Evolutionary conservation across 2,888 invertebrate species (phyloP), one percentile per base, ranked within the genome.

Genomic region (Tiliacea aurago): DNA sequence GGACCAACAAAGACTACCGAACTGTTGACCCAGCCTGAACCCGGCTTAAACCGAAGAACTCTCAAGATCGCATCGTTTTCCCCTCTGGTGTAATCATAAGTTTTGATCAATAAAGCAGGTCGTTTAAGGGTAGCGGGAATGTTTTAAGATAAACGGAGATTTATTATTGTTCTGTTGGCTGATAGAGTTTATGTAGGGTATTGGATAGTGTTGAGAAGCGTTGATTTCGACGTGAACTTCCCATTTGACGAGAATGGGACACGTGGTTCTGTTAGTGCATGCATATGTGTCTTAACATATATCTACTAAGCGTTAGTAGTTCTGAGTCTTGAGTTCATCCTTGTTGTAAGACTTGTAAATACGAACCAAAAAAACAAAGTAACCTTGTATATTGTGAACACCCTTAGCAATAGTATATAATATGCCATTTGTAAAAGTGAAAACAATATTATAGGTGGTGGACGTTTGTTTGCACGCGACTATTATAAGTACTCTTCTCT

Each of bases 351-450:
- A 84, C 80, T 83, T 90, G 91, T 91, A 90, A 85, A 91, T 89
- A 91, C 86, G 84, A 84, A 87, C 81, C 84, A 82, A 86, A 83
- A 83, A 81, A 84, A 77, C 81, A 84, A 88, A 85, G 74, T 77
- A 86, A 83, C 87, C 86, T 86, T 89, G 88, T 92, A 91, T 84
- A 89, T 90, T 91, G 83, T 89, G 88, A 90, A 90, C 88, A 88
- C 89, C 87, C 81, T 82, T 91, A 89, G 90, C 87, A 86, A 87
- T 89, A 90, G 79, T 78, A 77, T 82, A 70, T 81, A 79, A 61
- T 83, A 90, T 87, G 89, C 90, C 91, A 91, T 91, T 90, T 89
- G 89, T 89, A 87, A 89, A 88, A 86, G 81, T 84, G 81, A 85
- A 75, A 85, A 84, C 84, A 81, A 80, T 82, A 76, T 70, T 71